A percentile compares a stretch with the other conserved stretches of the same genome.
Evolutionary conservation across 2,797 vertebrate species (phyloP).

Genomic region (Carcharodon carcharias): DNA sequence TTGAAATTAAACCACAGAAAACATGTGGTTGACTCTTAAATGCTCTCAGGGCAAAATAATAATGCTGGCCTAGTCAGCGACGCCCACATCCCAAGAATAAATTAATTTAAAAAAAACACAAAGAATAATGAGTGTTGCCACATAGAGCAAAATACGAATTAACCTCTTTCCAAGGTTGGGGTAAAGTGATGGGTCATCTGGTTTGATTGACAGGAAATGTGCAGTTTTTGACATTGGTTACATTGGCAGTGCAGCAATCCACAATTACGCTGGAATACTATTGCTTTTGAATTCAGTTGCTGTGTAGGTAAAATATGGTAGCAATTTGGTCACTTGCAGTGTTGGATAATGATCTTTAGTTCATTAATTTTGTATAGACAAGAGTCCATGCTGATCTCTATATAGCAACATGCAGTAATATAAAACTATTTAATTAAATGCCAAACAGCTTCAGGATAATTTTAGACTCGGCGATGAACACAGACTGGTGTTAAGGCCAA

Average conservation of each 20-base stretch:
- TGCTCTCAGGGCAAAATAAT: too few relatives aligned
- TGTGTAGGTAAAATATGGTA: not conserved
- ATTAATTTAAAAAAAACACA: too few relatives aligned
- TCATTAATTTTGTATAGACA: not conserved
- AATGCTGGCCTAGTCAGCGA: too few relatives aligned
- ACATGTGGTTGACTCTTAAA: too few relatives aligned
- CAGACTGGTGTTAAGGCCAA: not conserved
- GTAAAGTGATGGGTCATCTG: not conserved
- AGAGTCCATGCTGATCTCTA: not conserved
- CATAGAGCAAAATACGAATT: not conserved
- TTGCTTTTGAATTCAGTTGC: not conserved
- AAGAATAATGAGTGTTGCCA: too few relatives aligned
- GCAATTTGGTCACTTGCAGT: not conserved
- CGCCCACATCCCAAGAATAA: too few relatives aligned
- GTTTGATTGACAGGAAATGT: not conserved
- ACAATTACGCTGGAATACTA: not conserved
- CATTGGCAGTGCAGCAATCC: not conserved
- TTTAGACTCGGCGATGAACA: not conserved
- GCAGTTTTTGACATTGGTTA: not conserved
- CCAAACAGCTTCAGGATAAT: not conserved
- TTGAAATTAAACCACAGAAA: not conserved
- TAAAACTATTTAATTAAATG: not conserved
- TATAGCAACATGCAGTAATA: not conserved
- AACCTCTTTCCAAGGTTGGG: not conserved
- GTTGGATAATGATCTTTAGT: not conserved